Conservation (phyloP, 1,140 invertebrate genomes). For the Trinorchestia longiramus region DNA sequence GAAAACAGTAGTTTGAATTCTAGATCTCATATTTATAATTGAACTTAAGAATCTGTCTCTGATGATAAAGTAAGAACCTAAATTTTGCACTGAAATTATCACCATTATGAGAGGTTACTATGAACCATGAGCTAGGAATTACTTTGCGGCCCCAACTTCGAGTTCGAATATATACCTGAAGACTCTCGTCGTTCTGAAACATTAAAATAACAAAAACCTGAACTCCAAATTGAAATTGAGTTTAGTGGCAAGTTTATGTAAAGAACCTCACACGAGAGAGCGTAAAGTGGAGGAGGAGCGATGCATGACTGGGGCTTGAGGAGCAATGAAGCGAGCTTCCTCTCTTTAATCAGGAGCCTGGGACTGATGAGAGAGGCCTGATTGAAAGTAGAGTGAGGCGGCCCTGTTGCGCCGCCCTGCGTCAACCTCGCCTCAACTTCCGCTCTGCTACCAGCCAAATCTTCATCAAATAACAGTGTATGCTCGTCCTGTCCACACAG, state of each 20-base stretch:
- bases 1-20: no score
- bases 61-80: not conserved
- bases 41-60: not conserved
- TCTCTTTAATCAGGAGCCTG: slow-evolving; percentile 22
- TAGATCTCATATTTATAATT: not conserved
- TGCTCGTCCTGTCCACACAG: not conserved
- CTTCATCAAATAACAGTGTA: not conserved
- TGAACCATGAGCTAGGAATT: not conserved
- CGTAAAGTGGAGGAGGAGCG: not conserved
- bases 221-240: not conserved
- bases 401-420: not conserved
- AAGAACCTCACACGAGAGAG: not conserved
- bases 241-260: not conserved
- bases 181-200: not conserved
- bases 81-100: not conserved
- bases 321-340: slow-evolving; percentile 50
- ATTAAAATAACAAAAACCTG: not conserved
- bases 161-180: not conserved
- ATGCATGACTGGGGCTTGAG: not conserved
- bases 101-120: not conserved
- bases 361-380: slow-evolving; percentile 43
- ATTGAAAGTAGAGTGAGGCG: slow-evolving; percentile 28
- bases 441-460: not conserved
- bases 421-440: not conserved
- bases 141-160: not conserved